Base-by-base conservation (phyloP, 2,888 invertebrate species). In the Chymomyza procnemis region DNA sequence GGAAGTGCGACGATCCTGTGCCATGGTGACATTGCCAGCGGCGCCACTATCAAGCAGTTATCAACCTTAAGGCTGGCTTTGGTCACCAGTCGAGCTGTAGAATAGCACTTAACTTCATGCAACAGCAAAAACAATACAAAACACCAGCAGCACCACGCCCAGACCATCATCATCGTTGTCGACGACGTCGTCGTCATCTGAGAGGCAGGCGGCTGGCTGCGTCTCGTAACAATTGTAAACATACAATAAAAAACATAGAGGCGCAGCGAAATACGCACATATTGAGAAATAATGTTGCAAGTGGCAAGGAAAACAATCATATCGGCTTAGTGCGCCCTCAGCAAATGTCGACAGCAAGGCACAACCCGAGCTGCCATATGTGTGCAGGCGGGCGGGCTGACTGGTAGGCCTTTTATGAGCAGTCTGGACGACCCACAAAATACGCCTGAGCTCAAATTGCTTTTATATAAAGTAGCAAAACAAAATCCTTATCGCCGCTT, bases 401-500 rank as follows among this genome's bases (percentile, higher is more conserved):
- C 59, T 50, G 34, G 34, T 5, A 48, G 48, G 55, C 75, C 62
- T 67, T 73, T 68, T 63, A 74, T 64, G 61, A 64, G 62, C 70
- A 67, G 22, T 56, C 26, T 6, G 56, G 56, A 26, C 21, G 56
- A 30, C 56, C 56, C 56, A 30, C 26, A 30, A 22, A 26, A 22
- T 21, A 22, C 54, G 14, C 22, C 14, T 4, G 54, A 6, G 54
- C 19, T 54, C 55, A 75, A 71, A 74, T 70, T 64, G 66, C 58
- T 57, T 65, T 74, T 68, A 63, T 68, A 70, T 67, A 64, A 59
- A 59, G 61, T 61, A 57, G 22, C 26, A 61, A 71, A 59, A 56
- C 60, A 64, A 66, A 48, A 48, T 58, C 64, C 69, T 75, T 75
- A 75, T 75, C 75, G 76, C 67, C 58, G 69, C 69, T 58, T 64